Evolutionary conservation across 2,888 invertebrate species (phyloP).

Genomic region (Electrophaes corylata): DNA sequence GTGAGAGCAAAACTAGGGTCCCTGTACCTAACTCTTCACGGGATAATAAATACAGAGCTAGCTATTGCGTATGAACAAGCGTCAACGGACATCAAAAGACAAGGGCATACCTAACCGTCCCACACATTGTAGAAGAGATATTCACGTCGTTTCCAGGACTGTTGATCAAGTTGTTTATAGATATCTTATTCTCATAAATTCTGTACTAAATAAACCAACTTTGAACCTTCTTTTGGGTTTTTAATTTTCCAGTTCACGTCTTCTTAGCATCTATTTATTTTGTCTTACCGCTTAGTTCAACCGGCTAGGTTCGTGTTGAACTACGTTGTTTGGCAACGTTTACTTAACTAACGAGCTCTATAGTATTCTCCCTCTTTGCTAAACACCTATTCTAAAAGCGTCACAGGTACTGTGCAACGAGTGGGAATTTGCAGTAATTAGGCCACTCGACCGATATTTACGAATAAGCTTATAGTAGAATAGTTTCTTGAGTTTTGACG

Average conservation of each 20-base stretch:
- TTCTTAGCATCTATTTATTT: not conserved
- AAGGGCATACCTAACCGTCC: not conserved
- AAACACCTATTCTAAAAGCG: slow-evolving; percentile 34
- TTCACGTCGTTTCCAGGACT: not conserved
- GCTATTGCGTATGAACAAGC: not conserved
- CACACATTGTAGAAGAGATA: not conserved
- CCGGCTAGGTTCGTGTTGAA: not conserved
- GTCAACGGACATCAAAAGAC: not conserved
- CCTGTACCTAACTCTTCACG: slow-evolving; percentile 1
- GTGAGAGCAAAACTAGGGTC: slow-evolving; percentile 15
- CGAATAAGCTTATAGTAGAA: slow-evolving; percentile 37
- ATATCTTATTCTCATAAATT: too few relatives aligned
- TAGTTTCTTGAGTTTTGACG: too few relatives aligned
- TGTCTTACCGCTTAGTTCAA: not conserved
- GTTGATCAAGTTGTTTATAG: too few relatives aligned
- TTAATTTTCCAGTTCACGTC: not conserved
- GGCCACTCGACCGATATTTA: slow-evolving; percentile 54
- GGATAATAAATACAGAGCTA: not conserved
- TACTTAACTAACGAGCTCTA: not conserved
- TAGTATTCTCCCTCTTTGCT: slow-evolving; percentile 3
- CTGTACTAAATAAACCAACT: too few relatives aligned
- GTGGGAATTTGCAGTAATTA: slow-evolving; percentile 48
- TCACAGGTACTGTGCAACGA: slow-evolving; percentile 43
- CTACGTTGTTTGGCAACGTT: not conserved
- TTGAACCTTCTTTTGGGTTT: not conserved